Percentiles rank a stretch among this genome's conserved stretches.
Evolutionary conservation across 2,888 invertebrate genomes (phyloP).

Genomic region (Thymelicus sylvestris): DNA sequence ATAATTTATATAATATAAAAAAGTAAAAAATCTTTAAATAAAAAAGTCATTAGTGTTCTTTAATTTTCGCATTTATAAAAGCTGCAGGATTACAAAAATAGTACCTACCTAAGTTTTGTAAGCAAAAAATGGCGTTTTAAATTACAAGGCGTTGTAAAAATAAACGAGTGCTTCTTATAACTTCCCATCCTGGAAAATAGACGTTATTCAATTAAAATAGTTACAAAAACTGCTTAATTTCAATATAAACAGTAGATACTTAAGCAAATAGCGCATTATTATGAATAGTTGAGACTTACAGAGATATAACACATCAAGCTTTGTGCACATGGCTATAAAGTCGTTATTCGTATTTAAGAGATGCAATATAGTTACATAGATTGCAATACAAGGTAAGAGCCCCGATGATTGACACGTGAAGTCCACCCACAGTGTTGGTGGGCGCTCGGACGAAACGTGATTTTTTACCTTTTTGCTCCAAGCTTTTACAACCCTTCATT

Average conservation of each 20-base stretch:
- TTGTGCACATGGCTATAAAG: neutral
- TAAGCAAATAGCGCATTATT: neutral
- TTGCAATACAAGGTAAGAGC: slow-evolving; percentile 51
- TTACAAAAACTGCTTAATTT: slow-evolving; percentile 36
- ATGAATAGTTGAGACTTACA: neutral
- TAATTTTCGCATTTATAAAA: too few relatives aligned
- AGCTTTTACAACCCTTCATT: slow-evolving; percentile 64
- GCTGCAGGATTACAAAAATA: too few relatives aligned
- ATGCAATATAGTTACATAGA: slow-evolving; percentile 27
- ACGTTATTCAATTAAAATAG: slow-evolving; percentile 34
- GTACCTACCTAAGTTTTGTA: too few relatives aligned
- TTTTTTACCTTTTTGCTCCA: slow-evolving; percentile 54
- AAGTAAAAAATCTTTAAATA: too few relatives aligned
- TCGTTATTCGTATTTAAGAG: neutral
- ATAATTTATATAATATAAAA: too few relatives aligned
- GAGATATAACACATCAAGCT: neutral
- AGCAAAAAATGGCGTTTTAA: too few relatives aligned
- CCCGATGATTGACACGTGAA: slow-evolving; percentile 69
- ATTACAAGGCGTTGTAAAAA: too few relatives aligned
- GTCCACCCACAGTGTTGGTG: slow-evolving; percentile 69
- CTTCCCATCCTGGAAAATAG: neutral
- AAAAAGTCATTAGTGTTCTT: too few relatives aligned
- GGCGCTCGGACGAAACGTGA: slow-evolving; percentile 58
- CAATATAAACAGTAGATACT: slow-evolving; percentile 40
- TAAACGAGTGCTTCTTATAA: neutral